phyloP scores from a whole-genome alignment of 2,888 invertebrate genomes.

The Catocala nupta region DNA sequence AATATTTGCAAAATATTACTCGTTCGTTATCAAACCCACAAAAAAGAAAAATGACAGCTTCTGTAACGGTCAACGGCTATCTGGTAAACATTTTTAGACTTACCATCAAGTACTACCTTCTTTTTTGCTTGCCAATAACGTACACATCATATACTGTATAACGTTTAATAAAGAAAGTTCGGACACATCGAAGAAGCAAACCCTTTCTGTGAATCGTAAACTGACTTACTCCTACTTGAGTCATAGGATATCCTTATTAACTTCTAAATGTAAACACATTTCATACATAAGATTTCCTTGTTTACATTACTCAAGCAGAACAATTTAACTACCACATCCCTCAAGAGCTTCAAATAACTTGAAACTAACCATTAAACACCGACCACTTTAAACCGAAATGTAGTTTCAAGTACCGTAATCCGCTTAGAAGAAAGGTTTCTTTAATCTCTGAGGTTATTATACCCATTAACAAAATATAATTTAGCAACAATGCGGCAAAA shows the following conservation, averaged over 20 bases:
- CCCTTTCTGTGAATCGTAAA: background rate
- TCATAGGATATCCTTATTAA: slow-evolving; percentile 11
- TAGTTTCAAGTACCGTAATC: slow-evolving; percentile 49
- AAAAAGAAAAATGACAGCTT: too few relatives aligned
- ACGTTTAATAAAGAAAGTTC: too few relatives aligned
- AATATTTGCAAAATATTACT: too few relatives aligned
- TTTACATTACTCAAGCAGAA: slow-evolving; percentile 3
- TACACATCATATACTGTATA: too few relatives aligned
- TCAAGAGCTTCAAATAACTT: slow-evolving; percentile 19
- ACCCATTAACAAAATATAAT: slow-evolving; percentile 61
- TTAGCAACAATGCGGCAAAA: slow-evolving; percentile 65
- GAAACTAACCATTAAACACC: slow-evolving; percentile 28
- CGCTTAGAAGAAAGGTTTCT: slow-evolving; percentile 48
- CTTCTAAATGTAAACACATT: slow-evolving; percentile 1
- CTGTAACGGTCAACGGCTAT: background rate
- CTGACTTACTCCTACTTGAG: background rate
- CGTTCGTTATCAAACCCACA: too few relatives aligned
- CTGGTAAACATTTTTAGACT: background rate
- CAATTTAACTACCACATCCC: background rate
- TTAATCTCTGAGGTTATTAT: slow-evolving; percentile 56
- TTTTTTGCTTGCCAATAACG: too few relatives aligned
- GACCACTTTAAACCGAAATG: slow-evolving; percentile 31
- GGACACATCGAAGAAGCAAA: too few relatives aligned
- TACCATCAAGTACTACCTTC: too few relatives aligned
- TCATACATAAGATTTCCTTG: slow-evolving; percentile 7